Evolutionary conservation across 2,888 invertebrate species (phyloP).

Genomic region (Pyrocoelia pectoralis): DNA sequence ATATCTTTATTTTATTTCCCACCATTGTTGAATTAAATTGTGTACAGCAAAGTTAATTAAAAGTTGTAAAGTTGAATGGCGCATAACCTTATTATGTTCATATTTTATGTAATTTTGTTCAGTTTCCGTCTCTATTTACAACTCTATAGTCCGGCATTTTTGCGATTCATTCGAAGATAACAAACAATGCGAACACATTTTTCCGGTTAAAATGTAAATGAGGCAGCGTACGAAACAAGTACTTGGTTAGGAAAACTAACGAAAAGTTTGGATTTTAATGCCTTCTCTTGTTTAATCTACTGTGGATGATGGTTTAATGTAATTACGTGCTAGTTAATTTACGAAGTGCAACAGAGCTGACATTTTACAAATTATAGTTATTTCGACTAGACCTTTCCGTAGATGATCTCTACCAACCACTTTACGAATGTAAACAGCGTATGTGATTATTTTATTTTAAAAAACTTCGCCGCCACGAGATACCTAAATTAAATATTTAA

Average conservation of each 20-base stretch:
- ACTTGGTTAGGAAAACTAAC: neutral
- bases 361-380: neutral
- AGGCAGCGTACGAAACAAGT: neutral
- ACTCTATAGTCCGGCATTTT: slow-evolving; percentile 10
- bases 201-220: slow-evolving; percentile 19
- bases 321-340: neutral
- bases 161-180: slow-evolving; percentile 12
- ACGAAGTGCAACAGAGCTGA: neutral
- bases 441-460: too few relatives aligned
- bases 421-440: too few relatives aligned
- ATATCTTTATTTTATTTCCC: slow-evolving; percentile 18
- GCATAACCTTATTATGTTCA: slow-evolving; percentile 23
- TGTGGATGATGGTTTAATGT: slow-evolving; percentile 6
- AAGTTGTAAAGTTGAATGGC: slow-evolving; percentile 25
- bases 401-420: too few relatives aligned
- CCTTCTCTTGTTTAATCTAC: slow-evolving; percentile 11
- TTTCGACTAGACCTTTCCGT: neutral
- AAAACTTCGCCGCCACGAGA: too few relatives aligned
- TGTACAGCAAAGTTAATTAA: slow-evolving; percentile 28
- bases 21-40: slow-evolving; percentile 25
- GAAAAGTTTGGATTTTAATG: slow-evolving; percentile 6
- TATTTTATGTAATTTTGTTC: slow-evolving; percentile 22
- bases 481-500: too few relatives aligned
- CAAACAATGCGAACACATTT: neutral
- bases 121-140: slow-evolving; percentile 14